These are phyloP conservation scores for Xestia xanthographa DNA, from an alignment of 2,888 invertebrate species.

Conservation along the genomic window DNA sequence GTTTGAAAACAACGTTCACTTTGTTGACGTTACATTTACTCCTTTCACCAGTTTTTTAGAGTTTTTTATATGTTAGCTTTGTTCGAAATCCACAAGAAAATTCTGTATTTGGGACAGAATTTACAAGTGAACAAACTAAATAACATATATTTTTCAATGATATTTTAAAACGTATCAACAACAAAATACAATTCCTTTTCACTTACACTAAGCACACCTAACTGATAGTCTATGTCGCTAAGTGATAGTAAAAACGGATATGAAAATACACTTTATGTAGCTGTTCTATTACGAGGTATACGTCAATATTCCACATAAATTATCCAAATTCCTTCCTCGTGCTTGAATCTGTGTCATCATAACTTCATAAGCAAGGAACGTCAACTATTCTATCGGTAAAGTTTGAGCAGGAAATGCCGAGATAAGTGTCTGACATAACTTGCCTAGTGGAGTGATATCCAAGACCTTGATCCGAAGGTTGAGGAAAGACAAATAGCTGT, in stretches of 20 bases:
- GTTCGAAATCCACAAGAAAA: background rate
- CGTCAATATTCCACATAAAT: slow-evolving; percentile 7
- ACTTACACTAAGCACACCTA: background rate
- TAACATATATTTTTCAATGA: background rate
- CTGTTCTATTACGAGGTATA: background rate
- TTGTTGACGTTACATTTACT: slow-evolving; percentile 10
- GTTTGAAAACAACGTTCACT: slow-evolving; percentile 12
- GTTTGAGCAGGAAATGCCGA: slow-evolving; percentile 25
- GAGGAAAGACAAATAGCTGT: slow-evolving; percentile 59
- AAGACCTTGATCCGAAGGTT: slow-evolving; percentile 46
- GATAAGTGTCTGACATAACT: slow-evolving; percentile 50
- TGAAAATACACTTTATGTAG: background rate
- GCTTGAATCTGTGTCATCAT: slow-evolving; percentile 26
- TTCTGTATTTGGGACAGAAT: background rate
- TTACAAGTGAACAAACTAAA: background rate
- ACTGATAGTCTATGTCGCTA: too few species aligned
- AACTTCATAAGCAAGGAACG: slow-evolving; percentile 36
- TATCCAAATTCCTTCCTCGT: slow-evolving; percentile 7
- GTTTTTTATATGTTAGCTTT: background rate
- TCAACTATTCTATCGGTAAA: slow-evolving; percentile 30
- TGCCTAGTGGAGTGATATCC: slow-evolving; percentile 32
- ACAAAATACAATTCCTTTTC: background rate
- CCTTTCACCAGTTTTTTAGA: background rate
- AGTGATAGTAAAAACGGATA: background rate
- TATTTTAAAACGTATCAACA: background rate